A percentile compares a stretch with the other conserved stretches of the same genome.
Conservation (phyloP, 2,888 invertebrate genomes). For the Smittia sp. region DNA sequence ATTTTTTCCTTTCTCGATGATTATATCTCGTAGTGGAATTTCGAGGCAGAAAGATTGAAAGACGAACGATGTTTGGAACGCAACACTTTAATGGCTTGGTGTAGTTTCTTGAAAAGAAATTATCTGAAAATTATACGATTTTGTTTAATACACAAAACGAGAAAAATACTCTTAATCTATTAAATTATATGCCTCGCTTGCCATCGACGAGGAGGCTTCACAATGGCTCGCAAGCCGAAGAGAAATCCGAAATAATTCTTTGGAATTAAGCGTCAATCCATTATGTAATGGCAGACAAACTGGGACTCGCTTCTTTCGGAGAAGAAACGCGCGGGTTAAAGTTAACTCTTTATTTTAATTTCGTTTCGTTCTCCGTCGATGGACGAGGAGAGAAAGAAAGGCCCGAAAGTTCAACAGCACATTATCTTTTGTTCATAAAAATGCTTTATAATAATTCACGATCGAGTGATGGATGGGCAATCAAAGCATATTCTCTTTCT, state of each 20-base stretch:
- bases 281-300: conserved; percentile 32
- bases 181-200: conserved; percentile 23
- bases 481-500: conserved; percentile 37
- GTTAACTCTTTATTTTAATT: conserved; percentile 12
- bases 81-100: not conserved
- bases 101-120: conserved; percentile 1
- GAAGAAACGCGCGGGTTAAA: conserved; percentile 3
- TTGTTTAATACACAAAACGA: conserved; percentile 29
- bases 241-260: conserved; percentile 12
- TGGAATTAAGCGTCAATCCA: conserved; percentile 13
- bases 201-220: not conserved
- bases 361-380: not conserved
- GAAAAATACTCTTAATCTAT: conserved; percentile 24
- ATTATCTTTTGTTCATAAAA: conserved; percentile 41
- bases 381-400: not conserved
- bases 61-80: not conserved
- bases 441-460: conserved; percentile 41
- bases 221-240: conserved; percentile 1
- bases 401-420: conserved; percentile 33
- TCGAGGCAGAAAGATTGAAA: not conserved
- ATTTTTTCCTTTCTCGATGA: not conserved
- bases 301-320: conserved; percentile 11
- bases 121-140: conserved; percentile 39
- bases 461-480: conserved; percentile 41
- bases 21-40: not conserved